Evolutionary conservation across 1,140 invertebrate species (phyloP).

Genomic region (Magallana angulata): DNA sequence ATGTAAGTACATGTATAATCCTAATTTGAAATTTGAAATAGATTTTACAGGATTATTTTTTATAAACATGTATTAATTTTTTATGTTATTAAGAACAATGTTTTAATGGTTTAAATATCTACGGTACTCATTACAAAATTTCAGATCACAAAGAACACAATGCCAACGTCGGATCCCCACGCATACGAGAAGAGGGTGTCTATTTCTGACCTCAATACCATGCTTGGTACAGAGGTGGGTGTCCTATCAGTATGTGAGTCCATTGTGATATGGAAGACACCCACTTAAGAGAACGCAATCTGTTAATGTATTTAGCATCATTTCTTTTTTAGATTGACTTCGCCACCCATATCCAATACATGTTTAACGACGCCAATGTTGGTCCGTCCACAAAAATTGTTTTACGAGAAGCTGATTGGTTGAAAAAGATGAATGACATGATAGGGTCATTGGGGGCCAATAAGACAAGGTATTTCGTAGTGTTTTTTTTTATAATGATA

Average conservation of each 20-base stretch:
- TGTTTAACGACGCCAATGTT: conserved; percentile 82
- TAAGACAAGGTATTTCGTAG: conserved; percentile 70
- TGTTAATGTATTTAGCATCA: background rate
- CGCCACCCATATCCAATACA: conserved; percentile 81
- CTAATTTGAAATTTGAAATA: background rate
- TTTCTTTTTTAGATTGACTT: conserved; percentile 81
- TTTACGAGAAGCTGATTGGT: conserved; percentile 81
- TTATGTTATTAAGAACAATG: no score
- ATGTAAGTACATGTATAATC: conserved; percentile 78
- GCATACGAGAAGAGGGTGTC: conserved; percentile 68
- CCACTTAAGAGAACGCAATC: background rate
- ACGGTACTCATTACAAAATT: background rate
- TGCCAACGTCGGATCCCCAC: conserved; percentile 57
- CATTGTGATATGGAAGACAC: background rate
- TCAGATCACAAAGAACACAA: conserved; percentile 58
- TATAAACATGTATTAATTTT: background rate
- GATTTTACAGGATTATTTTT: background rate
- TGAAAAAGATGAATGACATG: conserved; percentile 81
- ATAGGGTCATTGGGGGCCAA: conserved; percentile 82
- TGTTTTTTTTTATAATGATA: no score
- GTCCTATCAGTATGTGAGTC: background rate
- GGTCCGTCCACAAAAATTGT: conserved; percentile 81
- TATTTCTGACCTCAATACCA: conserved; percentile 53
- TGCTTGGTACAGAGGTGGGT: conserved; percentile 53
- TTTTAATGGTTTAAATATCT: no score